phyloP scores from a whole-genome alignment of 1,140 invertebrate species.

The Drosophila paulistorum region DNA sequence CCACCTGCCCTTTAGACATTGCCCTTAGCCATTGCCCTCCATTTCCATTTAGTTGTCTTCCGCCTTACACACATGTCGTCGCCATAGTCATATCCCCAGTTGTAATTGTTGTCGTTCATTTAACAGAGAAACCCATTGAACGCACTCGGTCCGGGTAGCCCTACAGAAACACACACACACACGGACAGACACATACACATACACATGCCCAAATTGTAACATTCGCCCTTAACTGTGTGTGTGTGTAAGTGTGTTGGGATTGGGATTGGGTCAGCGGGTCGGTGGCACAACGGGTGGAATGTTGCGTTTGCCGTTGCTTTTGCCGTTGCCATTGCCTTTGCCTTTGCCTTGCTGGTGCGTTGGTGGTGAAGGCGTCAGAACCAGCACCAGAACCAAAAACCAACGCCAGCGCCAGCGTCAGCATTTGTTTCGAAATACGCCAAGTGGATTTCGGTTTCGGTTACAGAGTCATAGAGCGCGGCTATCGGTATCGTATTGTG shows the following conservation, averaged over 20 bases:
- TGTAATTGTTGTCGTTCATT: slow-evolving; percentile 53
- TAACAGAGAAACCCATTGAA: slow-evolving; percentile 42
- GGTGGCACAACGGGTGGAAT: slow-evolving; percentile 69
- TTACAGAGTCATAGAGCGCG: slow-evolving; percentile 37
- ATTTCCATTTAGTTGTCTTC: slow-evolving; percentile 4
- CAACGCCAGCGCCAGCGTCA: slow-evolving; percentile 29
- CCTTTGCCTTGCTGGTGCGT: slow-evolving; percentile 18
- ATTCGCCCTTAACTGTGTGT: slow-evolving; percentile 29
- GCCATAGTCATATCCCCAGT: slow-evolving; percentile 10
- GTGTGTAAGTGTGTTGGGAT: slow-evolving; percentile 31
- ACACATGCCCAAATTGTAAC: slow-evolving; percentile 3
- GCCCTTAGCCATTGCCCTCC: slow-evolving; percentile 6
- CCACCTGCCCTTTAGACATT: slow-evolving; percentile 7
- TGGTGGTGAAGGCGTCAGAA: slow-evolving; percentile 40
- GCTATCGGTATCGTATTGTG: slow-evolving; percentile 47
- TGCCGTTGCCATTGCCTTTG: slow-evolving; percentile 46
- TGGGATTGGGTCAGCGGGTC: slow-evolving; percentile 77
- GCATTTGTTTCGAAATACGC: slow-evolving; percentile 3
- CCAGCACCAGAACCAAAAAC: slow-evolving; percentile 2
- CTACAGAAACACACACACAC: slow-evolving; percentile 25
- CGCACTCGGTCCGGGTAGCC: slow-evolving; percentile 25
- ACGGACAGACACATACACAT: slow-evolving; percentile 12
- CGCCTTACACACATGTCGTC: slow-evolving; percentile 16
- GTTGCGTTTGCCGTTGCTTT: slow-evolving; percentile 52
- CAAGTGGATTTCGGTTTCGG: slow-evolving; percentile 53